Evolutionary conservation across 2,113 vertebrate genomes (phyloP).

Genomic region (Pelecanoides urinatrix): DNA sequence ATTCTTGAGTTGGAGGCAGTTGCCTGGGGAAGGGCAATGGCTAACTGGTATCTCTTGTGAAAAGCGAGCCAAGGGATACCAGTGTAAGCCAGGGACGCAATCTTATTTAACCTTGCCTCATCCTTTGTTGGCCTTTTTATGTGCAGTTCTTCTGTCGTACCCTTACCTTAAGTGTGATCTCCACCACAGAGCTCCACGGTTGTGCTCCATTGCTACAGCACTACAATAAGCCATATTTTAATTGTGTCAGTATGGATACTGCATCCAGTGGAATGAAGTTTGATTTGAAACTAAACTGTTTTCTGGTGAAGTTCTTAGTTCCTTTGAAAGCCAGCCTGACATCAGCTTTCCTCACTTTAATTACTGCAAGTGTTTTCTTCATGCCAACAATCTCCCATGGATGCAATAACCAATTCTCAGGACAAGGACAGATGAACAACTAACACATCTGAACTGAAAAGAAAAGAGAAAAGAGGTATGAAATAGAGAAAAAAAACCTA

Average conservation of each 20-base stretch:
- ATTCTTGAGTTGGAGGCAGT: background rate
- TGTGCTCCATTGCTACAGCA: background rate
- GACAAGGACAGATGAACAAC: background rate
- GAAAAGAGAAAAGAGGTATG: background rate
- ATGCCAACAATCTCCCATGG: conserved; percentile 5
- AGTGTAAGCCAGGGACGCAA: background rate
- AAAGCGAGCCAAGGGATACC: background rate
- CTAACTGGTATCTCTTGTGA: background rate
- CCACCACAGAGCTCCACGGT: background rate
- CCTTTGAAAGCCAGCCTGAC: background rate
- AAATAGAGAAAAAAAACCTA: background rate
- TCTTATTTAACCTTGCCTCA: background rate
- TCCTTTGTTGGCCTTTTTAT: background rate
- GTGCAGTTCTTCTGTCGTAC: background rate
- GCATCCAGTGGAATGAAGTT: background rate
- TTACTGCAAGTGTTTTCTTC: conserved; percentile 4
- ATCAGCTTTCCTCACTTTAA: background rate
- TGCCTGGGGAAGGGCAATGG: background rate
- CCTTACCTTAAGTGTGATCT: background rate
- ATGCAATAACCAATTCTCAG: conserved; percentile 27
- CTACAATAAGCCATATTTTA: background rate
- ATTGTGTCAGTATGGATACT: background rate
- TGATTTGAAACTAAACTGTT: background rate
- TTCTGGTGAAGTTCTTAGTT: background rate
- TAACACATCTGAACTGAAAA: conserved; percentile 2